A percentile compares a stretch with the other conserved stretches of the same genome.
These are phyloP conservation scores for Epizoanthus scotinus DNA, from an alignment of 92 coral and sea anemone species.

Conservation along the genomic window DNA sequence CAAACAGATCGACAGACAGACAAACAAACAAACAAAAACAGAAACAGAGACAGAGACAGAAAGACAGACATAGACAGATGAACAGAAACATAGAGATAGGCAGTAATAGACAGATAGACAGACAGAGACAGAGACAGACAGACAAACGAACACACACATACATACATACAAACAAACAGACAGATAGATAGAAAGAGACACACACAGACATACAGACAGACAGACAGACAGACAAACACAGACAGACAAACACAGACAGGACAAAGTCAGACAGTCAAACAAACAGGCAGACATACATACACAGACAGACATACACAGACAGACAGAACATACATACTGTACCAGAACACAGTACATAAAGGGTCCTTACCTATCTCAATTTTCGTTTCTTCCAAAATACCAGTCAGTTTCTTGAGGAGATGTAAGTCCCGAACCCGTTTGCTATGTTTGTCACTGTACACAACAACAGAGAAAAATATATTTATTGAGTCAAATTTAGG, in stretches of 20 bases:
- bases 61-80: not conserved
- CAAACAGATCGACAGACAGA: not conserved
- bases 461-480: not conserved
- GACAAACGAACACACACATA: not conserved
- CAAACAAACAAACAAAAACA: not conserved
- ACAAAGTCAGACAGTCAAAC: not conserved
- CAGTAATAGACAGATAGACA: not conserved
- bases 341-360: not conserved
- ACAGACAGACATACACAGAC: not conserved
- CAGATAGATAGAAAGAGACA: not conserved
- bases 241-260: not conserved
- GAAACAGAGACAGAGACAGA: not conserved
- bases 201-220: not conserved
- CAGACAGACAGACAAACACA: not conserved
- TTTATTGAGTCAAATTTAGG: not conserved
- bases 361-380: slow-evolving; percentile 59
- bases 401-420: slow-evolving; percentile 87
- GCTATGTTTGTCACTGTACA: slow-evolving; percentile 91
- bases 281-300: not conserved
- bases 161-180: no score
- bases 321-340: not conserved
- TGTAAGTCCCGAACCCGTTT: slow-evolving; percentile 93
- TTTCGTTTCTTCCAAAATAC: slow-evolving; percentile 77
- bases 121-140: not conserved
- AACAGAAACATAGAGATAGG: no score